Base-by-base conservation (phyloP, 2,113 vertebrate genomes). In the Athene noctua region DNA sequence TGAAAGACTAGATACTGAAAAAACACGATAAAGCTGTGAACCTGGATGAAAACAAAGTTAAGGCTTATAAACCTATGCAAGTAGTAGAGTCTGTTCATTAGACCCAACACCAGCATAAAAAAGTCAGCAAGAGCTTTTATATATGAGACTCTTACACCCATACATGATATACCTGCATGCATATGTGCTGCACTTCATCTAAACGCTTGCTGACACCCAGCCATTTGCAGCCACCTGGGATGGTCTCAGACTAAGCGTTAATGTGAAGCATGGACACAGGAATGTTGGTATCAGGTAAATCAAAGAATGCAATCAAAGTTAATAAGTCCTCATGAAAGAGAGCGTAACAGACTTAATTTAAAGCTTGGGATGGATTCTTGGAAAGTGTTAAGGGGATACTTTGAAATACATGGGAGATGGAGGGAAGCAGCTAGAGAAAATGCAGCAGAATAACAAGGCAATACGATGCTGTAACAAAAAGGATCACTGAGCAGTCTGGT, bases 1-100 rank as follows among this genome's bases (percentile, higher is more conserved):
- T 91, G 99, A 99, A 95, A 99, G 98, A 97, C 99, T 99, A 96
- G 99, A 99, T 93, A 99, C 99, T 99, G 98, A 98, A 99, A 98
- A 98, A 97, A 99, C 98, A 99, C 92, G 97, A 97, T 97, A 96
- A 96, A 97, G 98, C 83, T 97, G 97, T 98, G 98, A 99, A 98
- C 98, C 98, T 98, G 97, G 96, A 98, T 96, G 98, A 97, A 96
- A 98, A 97, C 97, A 96, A 97, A 88, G 95, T 98, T 96, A 96
- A 96, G 97, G 94, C 96, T 83, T 94, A 97, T 92, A 97, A 97
- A 96, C 30, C 49, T 82, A 97, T 74, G 89, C 78, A 94, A 87
- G 46, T 36, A 83, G 67, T 59, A 96, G 93, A 96, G 89, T 82
- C 97, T 98, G 96, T 94, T 97, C 96, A 65, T 94, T 89, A 96